Evolutionary conservation across 2,113 vertebrate genomes (phyloP).

Genomic region (Orcinus orca): DNA sequence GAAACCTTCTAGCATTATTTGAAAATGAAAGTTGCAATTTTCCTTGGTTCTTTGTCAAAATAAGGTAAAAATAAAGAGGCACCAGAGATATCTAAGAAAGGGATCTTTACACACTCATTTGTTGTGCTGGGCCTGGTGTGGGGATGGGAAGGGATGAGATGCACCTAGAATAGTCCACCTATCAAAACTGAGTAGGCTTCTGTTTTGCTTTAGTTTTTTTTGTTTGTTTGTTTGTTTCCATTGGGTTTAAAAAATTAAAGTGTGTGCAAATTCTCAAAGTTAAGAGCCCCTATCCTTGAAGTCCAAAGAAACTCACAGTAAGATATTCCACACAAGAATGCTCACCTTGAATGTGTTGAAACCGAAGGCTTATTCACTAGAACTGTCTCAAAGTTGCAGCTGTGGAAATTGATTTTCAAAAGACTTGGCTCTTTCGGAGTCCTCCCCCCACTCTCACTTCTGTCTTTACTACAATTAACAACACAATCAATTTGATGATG

Average conservation of each 20-base stretch:
- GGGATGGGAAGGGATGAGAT: accelerated
- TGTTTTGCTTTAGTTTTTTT: not conserved
- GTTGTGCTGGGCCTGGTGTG: not conserved
- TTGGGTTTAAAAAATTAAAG: constrained; percentile 21
- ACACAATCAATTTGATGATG: not conserved
- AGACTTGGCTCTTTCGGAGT: not conserved
- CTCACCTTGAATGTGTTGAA: constrained; percentile 31
- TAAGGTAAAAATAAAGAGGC: constrained; percentile 13
- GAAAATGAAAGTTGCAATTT: constrained; percentile 70
- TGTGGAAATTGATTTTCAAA: constrained; percentile 42
- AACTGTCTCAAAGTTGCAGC: not conserved
- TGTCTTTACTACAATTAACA: not conserved
- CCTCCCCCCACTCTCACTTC: not conserved
- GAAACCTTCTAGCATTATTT: constrained; percentile 60
- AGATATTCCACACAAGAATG: constrained; percentile 22
- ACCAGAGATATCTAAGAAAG: not conserved
- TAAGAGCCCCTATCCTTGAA: constrained; percentile 54
- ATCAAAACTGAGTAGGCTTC: not conserved
- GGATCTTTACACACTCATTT: not conserved
- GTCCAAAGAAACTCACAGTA: not conserved
- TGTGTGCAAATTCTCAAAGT: constrained; percentile 46
- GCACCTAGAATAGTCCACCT: not conserved
- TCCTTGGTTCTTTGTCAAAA: constrained; percentile 60
- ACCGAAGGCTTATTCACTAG: not conserved
- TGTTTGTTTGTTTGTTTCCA: not conserved